These are phyloP conservation scores for Drosophila aff. DNA, from an alignment of 1,140 invertebrate genomes.

Conservation along the genomic window DNA sequence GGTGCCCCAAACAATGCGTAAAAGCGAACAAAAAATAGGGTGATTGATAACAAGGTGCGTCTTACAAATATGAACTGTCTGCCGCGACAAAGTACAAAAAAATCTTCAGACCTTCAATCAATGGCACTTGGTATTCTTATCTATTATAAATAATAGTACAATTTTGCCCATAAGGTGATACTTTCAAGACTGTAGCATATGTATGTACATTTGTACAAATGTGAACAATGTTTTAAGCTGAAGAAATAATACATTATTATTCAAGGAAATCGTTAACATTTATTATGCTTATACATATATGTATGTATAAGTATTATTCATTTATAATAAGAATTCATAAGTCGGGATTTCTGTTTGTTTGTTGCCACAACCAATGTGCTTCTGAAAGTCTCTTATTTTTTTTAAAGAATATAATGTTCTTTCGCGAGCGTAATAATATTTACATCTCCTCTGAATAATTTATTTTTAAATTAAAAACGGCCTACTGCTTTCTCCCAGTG, in stretches of 20 bases:
- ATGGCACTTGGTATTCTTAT: constrained; percentile 18
- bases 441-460: too few relatives aligned
- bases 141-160: constrained; percentile 8
- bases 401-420: too few relatives aligned
- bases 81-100: constrained; percentile 7
- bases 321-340: background rate
- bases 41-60: constrained; percentile 51
- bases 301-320: background rate
- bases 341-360: background rate
- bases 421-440: too few relatives aligned
- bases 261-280: background rate
- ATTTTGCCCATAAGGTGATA: constrained; percentile 2
- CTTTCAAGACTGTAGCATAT: background rate
- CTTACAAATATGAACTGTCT: constrained; percentile 31
- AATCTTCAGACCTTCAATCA: constrained; percentile 13
- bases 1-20: constrained; percentile 39
- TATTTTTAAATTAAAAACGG: background rate
- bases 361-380: too few relatives aligned
- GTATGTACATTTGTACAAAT: too few relatives aligned
- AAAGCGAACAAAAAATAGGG: constrained; percentile 16
- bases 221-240: background rate
- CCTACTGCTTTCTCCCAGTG: background rate
- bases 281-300: background rate
- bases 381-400: too few relatives aligned
- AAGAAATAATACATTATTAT: background rate